Evolutionary conservation across 1,140 invertebrate species (phyloP).

Genomic region (Wasmannia auropunctata): DNA sequence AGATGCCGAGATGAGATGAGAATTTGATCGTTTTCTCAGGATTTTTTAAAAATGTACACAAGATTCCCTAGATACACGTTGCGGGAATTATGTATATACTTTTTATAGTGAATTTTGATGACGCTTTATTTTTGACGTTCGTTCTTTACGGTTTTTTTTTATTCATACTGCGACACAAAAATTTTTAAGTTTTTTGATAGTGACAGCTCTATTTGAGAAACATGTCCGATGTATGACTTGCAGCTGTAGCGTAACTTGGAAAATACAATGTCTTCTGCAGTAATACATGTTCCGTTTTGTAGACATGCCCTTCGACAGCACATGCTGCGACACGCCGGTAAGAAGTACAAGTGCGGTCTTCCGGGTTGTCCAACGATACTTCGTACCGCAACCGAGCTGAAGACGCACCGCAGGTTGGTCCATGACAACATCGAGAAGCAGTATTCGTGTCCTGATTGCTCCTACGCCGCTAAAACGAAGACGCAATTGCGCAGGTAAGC

Average conservation of each 20-base stretch:
- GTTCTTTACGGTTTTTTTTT: slow-evolving; percentile 3
- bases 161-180: not conserved
- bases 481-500: slow-evolving; percentile 87
- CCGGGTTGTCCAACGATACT: slow-evolving; percentile 86
- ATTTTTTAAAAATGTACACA: not conserved
- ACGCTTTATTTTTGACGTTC: not conserved
- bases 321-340: slow-evolving; percentile 87
- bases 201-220: not conserved
- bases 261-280: not conserved
- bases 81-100: not conserved
- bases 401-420: slow-evolving; percentile 81
- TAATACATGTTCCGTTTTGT: slow-evolving; percentile 66
- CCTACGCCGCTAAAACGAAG: slow-evolving; percentile 88
- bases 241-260: not conserved
- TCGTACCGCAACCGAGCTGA: slow-evolving; percentile 86
- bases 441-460: slow-evolving; percentile 88
- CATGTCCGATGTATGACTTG: not conserved
- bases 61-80: not conserved
- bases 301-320: slow-evolving; percentile 88
- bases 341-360: slow-evolving; percentile 87
- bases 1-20: not conserved
- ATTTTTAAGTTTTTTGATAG: not conserved
- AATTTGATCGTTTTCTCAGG: not conserved
- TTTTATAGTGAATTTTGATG: not conserved
- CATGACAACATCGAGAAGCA: slow-evolving; percentile 83